Evolutionary conservation across 2,113 vertebrate species (phyloP).

Genomic region (Microtus richardsoni): DNA sequence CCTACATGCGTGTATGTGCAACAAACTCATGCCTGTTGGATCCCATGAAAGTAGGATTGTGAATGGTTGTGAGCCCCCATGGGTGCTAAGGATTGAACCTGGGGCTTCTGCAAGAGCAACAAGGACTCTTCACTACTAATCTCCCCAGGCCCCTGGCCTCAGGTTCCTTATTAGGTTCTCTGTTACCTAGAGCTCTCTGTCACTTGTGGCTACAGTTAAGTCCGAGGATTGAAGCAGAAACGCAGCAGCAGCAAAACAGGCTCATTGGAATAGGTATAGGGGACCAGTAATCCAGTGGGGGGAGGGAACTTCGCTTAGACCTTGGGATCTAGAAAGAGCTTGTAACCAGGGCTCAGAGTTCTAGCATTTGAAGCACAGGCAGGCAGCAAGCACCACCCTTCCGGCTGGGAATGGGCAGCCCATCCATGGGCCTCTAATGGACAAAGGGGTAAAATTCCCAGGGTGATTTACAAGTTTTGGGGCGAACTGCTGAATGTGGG

Average conservation of each 20-base stretch:
- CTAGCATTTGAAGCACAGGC: slow-evolving; percentile 24
- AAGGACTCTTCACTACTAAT: too few species aligned
- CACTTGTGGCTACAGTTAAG: neutral
- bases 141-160: neutral
- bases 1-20: neutral
- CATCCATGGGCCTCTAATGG: neutral
- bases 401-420: neutral
- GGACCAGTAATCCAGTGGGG: neutral
- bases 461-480: slow-evolving; percentile 4
- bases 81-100: neutral
- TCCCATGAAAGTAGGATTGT: too few species aligned
- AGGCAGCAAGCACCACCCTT: neutral
- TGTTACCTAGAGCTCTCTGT: neutral
- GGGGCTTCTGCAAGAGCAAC: neutral
- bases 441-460: neutral
- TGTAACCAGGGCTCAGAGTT: neutral
- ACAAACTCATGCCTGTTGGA: neutral
- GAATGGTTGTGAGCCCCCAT: neutral
- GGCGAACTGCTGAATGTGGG: neutral
- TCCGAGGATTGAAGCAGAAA: slow-evolving; percentile 36
- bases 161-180: neutral
- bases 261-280: neutral
- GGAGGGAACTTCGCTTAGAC: neutral
- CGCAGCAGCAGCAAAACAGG: neutral
- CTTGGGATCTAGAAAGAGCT: neutral